Evolutionary conservation across 2,113 vertebrate species (phyloP).

Genomic region (Formicarius rufipectus): DNA sequence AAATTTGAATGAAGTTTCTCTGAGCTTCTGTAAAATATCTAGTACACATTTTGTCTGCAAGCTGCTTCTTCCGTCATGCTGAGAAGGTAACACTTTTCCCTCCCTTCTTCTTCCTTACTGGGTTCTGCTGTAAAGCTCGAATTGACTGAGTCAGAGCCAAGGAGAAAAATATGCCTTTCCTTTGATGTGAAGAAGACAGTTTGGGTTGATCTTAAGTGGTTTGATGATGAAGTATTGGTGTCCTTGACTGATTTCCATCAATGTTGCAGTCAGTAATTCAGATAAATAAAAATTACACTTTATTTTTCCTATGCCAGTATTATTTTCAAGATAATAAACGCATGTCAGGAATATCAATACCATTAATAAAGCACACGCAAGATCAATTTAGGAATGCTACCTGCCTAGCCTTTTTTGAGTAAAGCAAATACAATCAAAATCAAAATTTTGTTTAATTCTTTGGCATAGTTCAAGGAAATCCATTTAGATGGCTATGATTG

Average conservation of each 20-base stretch:
- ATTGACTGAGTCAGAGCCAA: background rate
- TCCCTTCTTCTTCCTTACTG: background rate
- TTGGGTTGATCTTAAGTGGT: background rate
- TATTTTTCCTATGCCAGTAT: background rate
- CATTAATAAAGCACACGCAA: background rate
- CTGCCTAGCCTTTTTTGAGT: background rate
- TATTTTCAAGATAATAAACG: background rate
- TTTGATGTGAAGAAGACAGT: background rate
- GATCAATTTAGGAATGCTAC: background rate
- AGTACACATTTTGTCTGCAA: background rate
- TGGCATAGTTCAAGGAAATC: slow-evolving; percentile 56
- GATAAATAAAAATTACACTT: background rate
- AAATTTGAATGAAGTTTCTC: background rate
- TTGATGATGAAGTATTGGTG: background rate
- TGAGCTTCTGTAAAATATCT: background rate
- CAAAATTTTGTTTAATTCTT: slow-evolving; percentile 43
- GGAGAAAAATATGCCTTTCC: background rate
- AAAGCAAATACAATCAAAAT: background rate
- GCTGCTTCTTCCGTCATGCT: background rate
- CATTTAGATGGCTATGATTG: slow-evolving; percentile 26
- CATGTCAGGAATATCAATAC: background rate
- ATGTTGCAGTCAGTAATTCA: background rate
- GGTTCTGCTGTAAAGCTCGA: background rate
- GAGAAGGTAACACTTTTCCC: background rate
- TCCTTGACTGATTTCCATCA: background rate